phyloP scores from a whole-genome alignment of 2,888 invertebrate species.

The Villa cingulata region DNA sequence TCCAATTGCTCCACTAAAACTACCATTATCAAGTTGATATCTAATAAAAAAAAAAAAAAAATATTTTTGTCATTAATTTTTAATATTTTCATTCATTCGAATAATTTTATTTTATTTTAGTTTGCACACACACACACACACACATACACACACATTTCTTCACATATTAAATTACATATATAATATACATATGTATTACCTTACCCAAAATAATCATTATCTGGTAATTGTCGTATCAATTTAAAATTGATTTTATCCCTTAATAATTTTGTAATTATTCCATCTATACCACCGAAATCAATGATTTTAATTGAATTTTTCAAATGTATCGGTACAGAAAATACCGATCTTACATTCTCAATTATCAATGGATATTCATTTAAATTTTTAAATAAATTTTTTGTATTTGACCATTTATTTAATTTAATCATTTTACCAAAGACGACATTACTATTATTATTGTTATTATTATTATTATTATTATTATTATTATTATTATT shows the following conservation, averaged over 20 bases:
- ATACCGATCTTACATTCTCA: slow-evolving; percentile 30
- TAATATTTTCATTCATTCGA: no score
- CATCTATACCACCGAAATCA: slow-evolving; percentile 25
- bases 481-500: no score
- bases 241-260: slow-evolving; percentile 25
- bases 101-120: no score
- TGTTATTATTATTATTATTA: no score
- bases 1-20: slow-evolving; percentile 31
- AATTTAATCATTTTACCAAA: background rate
- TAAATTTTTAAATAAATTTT: slow-evolving; percentile 22
- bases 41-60: slow-evolving; percentile 16
- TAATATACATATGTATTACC: background rate
- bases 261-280: slow-evolving; percentile 22
- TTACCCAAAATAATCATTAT: slow-evolving; percentile 29
- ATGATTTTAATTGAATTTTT: slow-evolving; percentile 9
- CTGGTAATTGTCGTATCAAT: slow-evolving; percentile 22
- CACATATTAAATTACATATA: no score
- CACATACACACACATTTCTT: no score
- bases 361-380: slow-evolving; percentile 27
- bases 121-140: no score
- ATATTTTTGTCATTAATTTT: background rate
- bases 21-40: slow-evolving; percentile 26
- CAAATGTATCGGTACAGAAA: slow-evolving; percentile 17
- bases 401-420: background rate
- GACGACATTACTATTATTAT: no score